Conservation (phyloP, 2,113 vertebrate species). For the Ctenodactylus gundi region DNA sequence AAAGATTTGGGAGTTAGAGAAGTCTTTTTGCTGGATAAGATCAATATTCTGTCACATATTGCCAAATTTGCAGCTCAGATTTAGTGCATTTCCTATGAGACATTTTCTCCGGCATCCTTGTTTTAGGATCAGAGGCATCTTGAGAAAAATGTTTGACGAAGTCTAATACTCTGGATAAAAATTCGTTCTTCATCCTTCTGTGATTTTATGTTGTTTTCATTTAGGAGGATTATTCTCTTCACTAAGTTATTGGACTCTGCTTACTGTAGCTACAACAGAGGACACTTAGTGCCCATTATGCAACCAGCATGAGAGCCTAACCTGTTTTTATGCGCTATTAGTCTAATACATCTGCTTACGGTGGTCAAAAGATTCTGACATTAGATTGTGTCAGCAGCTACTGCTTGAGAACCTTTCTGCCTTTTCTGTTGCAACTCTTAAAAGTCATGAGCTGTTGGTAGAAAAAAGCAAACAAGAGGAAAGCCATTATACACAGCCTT, state of each 20-base stretch:
- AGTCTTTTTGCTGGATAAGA: background rate
- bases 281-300: background rate
- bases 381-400: conserved; percentile 20
- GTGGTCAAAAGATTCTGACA: background rate
- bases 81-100: background rate
- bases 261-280: background rate
- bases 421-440: background rate
- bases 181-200: background rate
- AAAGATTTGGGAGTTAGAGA: background rate
- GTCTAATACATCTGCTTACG: background rate
- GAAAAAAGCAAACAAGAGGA: conserved; percentile 10
- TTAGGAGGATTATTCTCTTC: background rate
- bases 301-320: background rate
- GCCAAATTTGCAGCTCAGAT: background rate
- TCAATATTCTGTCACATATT: background rate
- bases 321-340: background rate
- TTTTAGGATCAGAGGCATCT: conserved; percentile 17
- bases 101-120: background rate
- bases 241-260: background rate
- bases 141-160: conserved; percentile 34
- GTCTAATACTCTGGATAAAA: conserved; percentile 6
- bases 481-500: background rate
- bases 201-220: background rate
- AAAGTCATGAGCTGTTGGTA: background rate
- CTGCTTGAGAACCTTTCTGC: conserved; percentile 50